A percentile compares a stretch with the other conserved stretches of the same genome.
Evolutionary conservation across 2,113 vertebrate genomes (phyloP).

Genomic region (Pterophyllum scalare): DNA sequence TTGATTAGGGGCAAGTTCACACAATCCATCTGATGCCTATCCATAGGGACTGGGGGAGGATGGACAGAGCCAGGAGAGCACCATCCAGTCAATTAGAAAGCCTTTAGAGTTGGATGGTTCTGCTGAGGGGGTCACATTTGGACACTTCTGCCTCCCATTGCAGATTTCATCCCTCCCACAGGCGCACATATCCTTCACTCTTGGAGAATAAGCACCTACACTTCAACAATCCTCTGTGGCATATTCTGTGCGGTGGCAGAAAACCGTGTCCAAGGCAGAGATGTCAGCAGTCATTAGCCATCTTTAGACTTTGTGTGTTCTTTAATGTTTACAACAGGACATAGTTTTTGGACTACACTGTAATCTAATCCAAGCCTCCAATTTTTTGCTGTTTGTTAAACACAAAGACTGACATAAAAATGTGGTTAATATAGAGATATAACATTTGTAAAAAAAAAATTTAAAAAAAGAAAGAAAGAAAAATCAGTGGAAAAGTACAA

Average conservation of each 20-base stretch:
- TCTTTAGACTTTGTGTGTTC: slow-evolving; percentile 13
- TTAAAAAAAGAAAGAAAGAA: neutral
- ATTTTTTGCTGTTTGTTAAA: neutral
- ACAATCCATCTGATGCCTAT: slow-evolving; percentile 74
- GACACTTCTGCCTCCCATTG: slow-evolving; percentile 78
- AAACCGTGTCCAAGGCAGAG: slow-evolving; percentile 41
- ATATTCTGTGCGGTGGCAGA: slow-evolving; percentile 55
- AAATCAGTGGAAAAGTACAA: neutral
- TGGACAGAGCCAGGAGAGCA: slow-evolving; percentile 59
- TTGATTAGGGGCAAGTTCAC: slow-evolving; percentile 76
- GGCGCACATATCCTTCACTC: slow-evolving; percentile 68
- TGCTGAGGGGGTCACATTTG: slow-evolving; percentile 81
- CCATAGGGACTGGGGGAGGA: slow-evolving; percentile 70
- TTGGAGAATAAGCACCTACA: slow-evolving; percentile 50
- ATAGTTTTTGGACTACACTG: neutral
- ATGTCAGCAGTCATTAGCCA: slow-evolving; percentile 42
- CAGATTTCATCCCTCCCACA: slow-evolving; percentile 74
- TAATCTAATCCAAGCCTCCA: neutral
- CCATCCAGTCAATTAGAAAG: slow-evolving; percentile 80
- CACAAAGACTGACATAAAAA: neutral
- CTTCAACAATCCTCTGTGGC: slow-evolving; percentile 53
- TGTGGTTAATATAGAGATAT: neutral
- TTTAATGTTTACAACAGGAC: neutral
- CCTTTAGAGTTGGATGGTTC: slow-evolving; percentile 72
- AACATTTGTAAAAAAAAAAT: neutral